phyloP scores from a whole-genome alignment of 1,140 invertebrate species.

The Teleopsis dalmanni region DNA sequence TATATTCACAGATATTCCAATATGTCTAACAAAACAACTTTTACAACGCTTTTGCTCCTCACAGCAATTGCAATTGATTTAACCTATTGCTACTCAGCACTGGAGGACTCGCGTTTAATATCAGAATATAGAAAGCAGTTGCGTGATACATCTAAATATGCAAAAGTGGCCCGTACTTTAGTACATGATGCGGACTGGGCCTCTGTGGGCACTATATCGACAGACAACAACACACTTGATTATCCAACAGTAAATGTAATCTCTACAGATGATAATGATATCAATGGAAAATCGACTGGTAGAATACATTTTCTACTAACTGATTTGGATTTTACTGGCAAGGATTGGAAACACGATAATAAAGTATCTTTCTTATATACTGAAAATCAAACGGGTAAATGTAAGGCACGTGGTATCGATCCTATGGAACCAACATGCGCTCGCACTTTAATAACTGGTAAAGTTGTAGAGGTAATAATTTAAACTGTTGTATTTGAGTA shows the following conservation, averaged over 20 bases:
- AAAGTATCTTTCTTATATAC: conserved; percentile 59
- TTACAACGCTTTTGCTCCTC: too few relatives aligned
- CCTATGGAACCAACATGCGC: conserved; percentile 76
- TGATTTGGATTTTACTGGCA: conserved; percentile 63
- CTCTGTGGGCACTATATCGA: conserved; percentile 65
- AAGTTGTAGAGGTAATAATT: conserved; percentile 55
- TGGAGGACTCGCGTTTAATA: conserved; percentile 23
- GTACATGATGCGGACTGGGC: conserved; percentile 59
- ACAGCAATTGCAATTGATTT: too few relatives aligned
- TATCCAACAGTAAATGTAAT: conserved; percentile 70
- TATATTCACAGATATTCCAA: too few relatives aligned
- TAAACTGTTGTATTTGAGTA: not conserved
- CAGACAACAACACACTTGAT: conserved; percentile 50
- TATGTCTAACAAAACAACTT: too few relatives aligned
- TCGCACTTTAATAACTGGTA: conserved; percentile 62
- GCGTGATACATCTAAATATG: conserved; percentile 21
- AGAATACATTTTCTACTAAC: conserved; percentile 71
- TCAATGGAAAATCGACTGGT: conserved; percentile 59
- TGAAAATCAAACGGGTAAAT: conserved; percentile 62
- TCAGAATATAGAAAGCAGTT: conserved; percentile 14
- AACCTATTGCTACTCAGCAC: conserved; percentile 28
- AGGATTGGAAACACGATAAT: conserved; percentile 57
- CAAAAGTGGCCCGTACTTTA: conserved; percentile 45
- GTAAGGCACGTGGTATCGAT: conserved; percentile 55
- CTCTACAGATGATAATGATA: conserved; percentile 62